Percentiles rank a stretch among this genome's conserved stretches.
phyloP scores from a whole-genome alignment of 2,797 vertebrate genomes.

The Enteromius treurensis region DNA sequence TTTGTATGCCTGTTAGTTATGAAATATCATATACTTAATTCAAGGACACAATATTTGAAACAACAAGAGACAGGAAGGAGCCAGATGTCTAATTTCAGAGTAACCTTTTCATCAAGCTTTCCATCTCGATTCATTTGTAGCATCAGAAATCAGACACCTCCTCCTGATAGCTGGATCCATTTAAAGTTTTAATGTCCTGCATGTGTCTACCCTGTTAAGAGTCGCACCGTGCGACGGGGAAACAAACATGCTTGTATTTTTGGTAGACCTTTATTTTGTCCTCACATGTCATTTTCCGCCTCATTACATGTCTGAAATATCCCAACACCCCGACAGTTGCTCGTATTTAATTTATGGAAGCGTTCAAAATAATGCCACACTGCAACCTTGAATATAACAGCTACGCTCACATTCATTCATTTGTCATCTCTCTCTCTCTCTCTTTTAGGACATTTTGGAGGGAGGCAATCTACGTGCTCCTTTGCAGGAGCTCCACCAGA shows the following conservation, averaged over 20 bases:
- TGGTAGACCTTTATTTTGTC: constrained; percentile 59
- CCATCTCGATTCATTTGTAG: constrained; percentile 57
- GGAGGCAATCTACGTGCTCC: constrained; percentile 90
- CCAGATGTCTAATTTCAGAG: constrained; percentile 68
- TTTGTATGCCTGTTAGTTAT: background rate
- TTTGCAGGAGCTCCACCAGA: constrained; percentile 96
- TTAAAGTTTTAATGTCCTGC: constrained; percentile 61
- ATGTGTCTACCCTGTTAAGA: constrained; percentile 27
- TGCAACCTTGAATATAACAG: constrained; percentile 42
- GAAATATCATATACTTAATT: background rate
- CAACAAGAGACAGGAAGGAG: constrained; percentile 38
- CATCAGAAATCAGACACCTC: constrained; percentile 66
- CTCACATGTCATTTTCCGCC: constrained; percentile 50
- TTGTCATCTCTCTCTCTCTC: constrained; percentile 17
- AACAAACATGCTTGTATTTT: constrained; percentile 60
- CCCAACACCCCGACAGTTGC: constrained; percentile 52
- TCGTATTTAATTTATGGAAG: constrained; percentile 48
- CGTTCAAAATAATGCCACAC: constrained; percentile 52
- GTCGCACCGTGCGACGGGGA: constrained; percentile 29
- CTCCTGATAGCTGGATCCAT: constrained; percentile 64
- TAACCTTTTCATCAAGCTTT: constrained; percentile 70
- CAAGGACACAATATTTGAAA: constrained; percentile 25
- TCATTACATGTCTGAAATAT: constrained; percentile 57
- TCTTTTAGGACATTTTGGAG: constrained; percentile 89
- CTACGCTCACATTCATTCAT: constrained; percentile 31